A percentile compares a stretch with the other conserved stretches of the same genome.
phyloP scores from a whole-genome alignment of 2,797 vertebrate genomes.

The Loris lydekkerianus region DNA sequence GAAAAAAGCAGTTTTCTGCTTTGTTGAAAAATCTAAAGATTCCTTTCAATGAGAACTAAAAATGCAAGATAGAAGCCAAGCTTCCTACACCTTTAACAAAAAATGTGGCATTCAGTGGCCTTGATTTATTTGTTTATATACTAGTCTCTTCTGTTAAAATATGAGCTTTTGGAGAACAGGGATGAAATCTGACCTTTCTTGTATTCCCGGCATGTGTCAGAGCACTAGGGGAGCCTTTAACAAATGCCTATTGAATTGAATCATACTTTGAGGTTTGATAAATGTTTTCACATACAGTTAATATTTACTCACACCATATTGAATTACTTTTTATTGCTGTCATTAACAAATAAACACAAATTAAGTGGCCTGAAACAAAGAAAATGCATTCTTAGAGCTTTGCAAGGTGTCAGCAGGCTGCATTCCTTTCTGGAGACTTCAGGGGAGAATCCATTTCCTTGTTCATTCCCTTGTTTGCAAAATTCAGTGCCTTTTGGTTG shows the following conservation, averaged over 20 bases:
- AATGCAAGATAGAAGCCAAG: background rate
- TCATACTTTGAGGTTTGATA: background rate
- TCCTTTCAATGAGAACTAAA: conserved; percentile 7
- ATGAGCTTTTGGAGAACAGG: background rate
- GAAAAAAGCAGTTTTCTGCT: background rate
- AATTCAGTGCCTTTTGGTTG: background rate
- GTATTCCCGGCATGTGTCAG: background rate
- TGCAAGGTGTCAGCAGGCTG: background rate
- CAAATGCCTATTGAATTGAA: conserved; percentile 29
- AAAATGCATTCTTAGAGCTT: background rate
- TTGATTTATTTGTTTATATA: conserved; percentile 25
- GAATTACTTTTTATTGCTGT: background rate
- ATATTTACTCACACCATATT: background rate
- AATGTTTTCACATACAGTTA: background rate
- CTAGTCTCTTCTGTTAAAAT: conserved; percentile 24
- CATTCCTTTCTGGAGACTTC: background rate
- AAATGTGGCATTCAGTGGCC: background rate
- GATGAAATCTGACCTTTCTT: background rate
- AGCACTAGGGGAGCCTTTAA: background rate
- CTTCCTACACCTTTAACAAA: background rate
- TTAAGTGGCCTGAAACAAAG: background rate
- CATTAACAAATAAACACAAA: background rate
- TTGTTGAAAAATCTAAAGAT: conserved; percentile 40
- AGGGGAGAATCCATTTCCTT: background rate
- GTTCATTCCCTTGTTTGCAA: background rate